Evolutionary conservation across 92 coral and sea anemone species (phyloP), one percentile per base, ranked within the genome.

Genomic region (Montipora capitata): DNA sequence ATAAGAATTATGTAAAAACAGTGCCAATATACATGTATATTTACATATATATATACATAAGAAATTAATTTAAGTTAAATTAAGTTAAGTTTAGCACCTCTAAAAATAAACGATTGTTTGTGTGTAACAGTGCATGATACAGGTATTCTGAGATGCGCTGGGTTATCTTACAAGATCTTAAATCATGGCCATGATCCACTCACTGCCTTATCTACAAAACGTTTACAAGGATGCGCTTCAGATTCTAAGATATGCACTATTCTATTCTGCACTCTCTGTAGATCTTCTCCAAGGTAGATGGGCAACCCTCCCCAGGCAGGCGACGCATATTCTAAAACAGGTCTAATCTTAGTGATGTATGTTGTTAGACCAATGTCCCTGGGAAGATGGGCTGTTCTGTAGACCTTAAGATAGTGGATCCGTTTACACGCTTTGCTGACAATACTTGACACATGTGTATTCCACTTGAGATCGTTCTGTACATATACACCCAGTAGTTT

Each of bases 381-480:
- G 9, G 89, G 91, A 8, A 91, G 88, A 35, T 76, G 61, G 8
- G 85, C 84, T 72, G 70, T 75, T 41, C 89, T 82, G 68, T 86
- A 87, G 72, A 49, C 94, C 72, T 78, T 91, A 7, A 86, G 68
- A 83, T 87, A 51, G 75, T 74, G 84, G 45, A 83, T 58, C 41
- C 92, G 40, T 67, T 88, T 78, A 79, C 81, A 71, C 13, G 87
- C 91, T 85, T 91, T 91, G 35, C 78, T 76, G 44, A 69, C 66
- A 38, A 80, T 86, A 72, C 71, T 68, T 74, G 83, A 59, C 17
- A 87, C 79, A 68, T 91, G 91, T 2, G 88, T 17, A 72, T 91
- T 91, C 89, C 89, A 91, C 45, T 82, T 91, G 56, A 91, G 81
- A 57, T 91, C 78, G 20, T 83, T 83, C 63, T 91, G 94, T 39